Evolutionary conservation across 2,113 vertebrate species (phyloP).

Genomic region (Gracilinanus agilis): DNA sequence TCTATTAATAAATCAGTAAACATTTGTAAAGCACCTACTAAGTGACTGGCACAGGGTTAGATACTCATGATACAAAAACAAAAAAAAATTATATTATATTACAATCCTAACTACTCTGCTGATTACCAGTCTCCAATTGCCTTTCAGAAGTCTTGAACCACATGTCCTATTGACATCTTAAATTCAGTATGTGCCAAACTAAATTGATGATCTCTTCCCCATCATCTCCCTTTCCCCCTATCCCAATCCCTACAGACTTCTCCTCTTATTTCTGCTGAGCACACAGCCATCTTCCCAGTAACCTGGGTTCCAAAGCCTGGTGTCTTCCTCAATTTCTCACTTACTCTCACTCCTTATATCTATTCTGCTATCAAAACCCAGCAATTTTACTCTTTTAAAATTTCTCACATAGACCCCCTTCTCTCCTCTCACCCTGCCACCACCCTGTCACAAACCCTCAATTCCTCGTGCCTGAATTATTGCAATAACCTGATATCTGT

Average conservation of each 20-base stretch:
- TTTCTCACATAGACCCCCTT: neutral
- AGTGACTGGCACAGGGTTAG: too few species aligned
- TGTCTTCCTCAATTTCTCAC: neutral
- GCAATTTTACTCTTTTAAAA: neutral
- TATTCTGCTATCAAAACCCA: neutral
- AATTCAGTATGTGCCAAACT: neutral
- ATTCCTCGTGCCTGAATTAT: neutral
- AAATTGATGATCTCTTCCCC: neutral
- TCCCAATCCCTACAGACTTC: neutral
- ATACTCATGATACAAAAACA: neutral
- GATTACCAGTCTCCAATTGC: too few species aligned
- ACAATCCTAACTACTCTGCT: too few species aligned
- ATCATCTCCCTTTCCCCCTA: too few species aligned
- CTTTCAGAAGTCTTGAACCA: neutral
- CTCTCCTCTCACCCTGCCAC: neutral
- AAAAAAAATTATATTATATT: neutral
- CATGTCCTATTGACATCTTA: neutral
- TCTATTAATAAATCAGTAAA: neutral
- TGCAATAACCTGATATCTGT: neutral
- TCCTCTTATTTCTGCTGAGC: neutral
- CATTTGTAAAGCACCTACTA: neutral
- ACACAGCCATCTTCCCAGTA: neutral
- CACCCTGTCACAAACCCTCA: neutral
- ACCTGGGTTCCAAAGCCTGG: neutral
- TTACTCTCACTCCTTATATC: neutral